Evolutionary conservation across 2,888 invertebrate species (phyloP), one percentile per base, ranked within the genome.

Genomic region (Agrochola lychnidis): DNA sequence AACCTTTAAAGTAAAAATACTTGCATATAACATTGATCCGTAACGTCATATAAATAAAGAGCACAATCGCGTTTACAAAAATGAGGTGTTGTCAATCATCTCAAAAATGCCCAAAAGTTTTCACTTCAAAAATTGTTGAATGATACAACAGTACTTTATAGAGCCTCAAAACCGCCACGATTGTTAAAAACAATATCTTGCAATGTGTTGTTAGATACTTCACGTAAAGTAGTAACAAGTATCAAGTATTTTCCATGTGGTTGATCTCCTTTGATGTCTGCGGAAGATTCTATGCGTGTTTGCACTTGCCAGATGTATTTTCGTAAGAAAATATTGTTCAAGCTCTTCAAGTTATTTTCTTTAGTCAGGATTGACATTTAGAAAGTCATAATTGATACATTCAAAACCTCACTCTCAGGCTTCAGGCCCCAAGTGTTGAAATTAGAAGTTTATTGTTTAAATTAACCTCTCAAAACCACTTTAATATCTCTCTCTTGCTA

Each of bases 401-500:
- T 73, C 19, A 51, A 51, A 57, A 69, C 40, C 16, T 42, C 19
- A 25, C 14, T 69, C 45, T 68, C n/a, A 45, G 42, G 1, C 12
- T 59, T 0, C 14, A 66, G 30, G 9, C 12, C 1, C 1, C 30
- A 66, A 75, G 51, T 51, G n/a, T 48, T 72, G 75, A 73, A 83
- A 68, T 72, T 63, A 76, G 61, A 83, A 40, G 57, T 73, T 71
- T 53, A 81, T 84, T 84, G 75, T 81, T 69, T 48, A 48, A 75
- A 78, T 78, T 25, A 63, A 84, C 51, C 56, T 74, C 71, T 74
- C 56, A 64, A 61, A 74, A 59, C 51, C 76, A 71, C 70, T 75
- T 75, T 74, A 48, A 62, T 77, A 59, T 74, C 62, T 78, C 53
- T 66, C 74, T 74, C 71, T 83, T 67, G 73, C 78, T 83, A 85